These are phyloP conservation scores for Drosophila murphyi DNA, from an alignment of 1,140 invertebrate genomes.

Conservation along the genomic window DNA sequence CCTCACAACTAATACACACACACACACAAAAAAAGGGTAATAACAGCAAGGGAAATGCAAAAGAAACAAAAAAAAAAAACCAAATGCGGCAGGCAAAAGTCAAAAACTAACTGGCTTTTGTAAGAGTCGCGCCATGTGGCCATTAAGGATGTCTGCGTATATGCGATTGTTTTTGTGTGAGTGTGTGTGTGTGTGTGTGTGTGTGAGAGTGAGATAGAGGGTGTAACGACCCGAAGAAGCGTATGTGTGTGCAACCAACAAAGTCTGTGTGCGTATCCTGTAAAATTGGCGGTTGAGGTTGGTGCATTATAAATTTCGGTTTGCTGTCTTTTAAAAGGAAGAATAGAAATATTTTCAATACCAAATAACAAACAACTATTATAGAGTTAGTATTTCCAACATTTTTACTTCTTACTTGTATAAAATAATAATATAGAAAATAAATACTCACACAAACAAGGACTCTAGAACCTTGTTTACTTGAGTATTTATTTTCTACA, in stretches of 20 bases:
- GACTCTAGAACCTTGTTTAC: too few species aligned
- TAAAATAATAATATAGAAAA: too few species aligned
- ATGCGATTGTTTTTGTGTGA: constrained; percentile 19
- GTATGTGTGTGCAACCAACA: constrained; percentile 22
- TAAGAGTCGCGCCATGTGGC: constrained; percentile 75
- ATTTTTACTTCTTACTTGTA: too few species aligned
- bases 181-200: constrained; percentile 12
- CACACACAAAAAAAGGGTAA: constrained; percentile 63
- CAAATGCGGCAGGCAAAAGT: constrained; percentile 43
- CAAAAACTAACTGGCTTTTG: constrained; percentile 79
- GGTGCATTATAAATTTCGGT: too few species aligned
- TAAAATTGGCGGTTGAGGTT: background rate
- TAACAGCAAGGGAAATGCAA: constrained; percentile 36
- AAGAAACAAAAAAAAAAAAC: constrained; percentile 11
- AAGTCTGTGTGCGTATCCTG: constrained; percentile 32
- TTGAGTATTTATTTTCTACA: too few species aligned
- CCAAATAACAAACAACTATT: too few species aligned
- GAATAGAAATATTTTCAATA: too few species aligned
- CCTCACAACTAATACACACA: background rate
- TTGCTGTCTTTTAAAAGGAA: too few species aligned
- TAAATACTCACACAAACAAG: too few species aligned
- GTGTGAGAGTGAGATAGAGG: constrained; percentile 13
- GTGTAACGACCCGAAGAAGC: constrained; percentile 38
- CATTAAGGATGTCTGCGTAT: constrained; percentile 55
- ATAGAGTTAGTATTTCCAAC: too few species aligned